Base-by-base conservation (phyloP, 2,113 vertebrate species). In the Cololabis saira region DNA sequence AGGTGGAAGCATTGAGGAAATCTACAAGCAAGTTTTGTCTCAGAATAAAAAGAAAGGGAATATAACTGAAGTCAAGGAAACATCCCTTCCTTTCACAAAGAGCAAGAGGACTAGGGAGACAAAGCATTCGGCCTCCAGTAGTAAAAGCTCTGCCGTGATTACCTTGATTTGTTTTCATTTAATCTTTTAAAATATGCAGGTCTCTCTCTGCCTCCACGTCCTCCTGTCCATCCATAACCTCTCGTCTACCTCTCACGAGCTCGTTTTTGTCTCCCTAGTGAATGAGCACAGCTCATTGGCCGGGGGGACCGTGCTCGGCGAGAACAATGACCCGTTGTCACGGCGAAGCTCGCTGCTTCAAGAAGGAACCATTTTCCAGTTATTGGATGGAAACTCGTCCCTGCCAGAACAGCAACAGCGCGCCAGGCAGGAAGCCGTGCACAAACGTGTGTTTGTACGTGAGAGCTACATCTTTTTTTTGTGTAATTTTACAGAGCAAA, bases 1-100 rank as follows among this genome's bases (percentile, higher is more conserved):
- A 9, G 42, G 47, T 17, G 67, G 62, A 54, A 71, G 74, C 68
- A 82, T 76, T 76, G 57, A 76, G 50, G 49, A 60, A 67, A 63
- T 44, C 44, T 37, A 63, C 21, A 21, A 58, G 53, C 37, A 50
- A 16, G n/a, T 50, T 72, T 51, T 9, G 10, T 24, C 54, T 58
- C 17, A 27, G 63, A 52, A 47, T 43, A 61, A 54, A 68, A 65
- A 50, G 18, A 2, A 1, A 49, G 67, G 60, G 41, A 18, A 68
- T n/a, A 2, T 0, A 0, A 42, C 21, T 12, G 48, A 17, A 40
- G 33, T 37, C 3, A 37, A 1, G 33, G 3, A 50, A 42, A 55
- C 15, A 18, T 18, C 52, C 4, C 14, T 44, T 37, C 22, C 4
- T 54, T 11, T 27, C 49, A 58, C 24, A 12, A 47, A 64, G 18